A percentile compares a stretch with the other conserved stretches of the same genome.
Conservation (phyloP, 1,140 invertebrate genomes). For the Teleopsis dalmanni region DNA sequence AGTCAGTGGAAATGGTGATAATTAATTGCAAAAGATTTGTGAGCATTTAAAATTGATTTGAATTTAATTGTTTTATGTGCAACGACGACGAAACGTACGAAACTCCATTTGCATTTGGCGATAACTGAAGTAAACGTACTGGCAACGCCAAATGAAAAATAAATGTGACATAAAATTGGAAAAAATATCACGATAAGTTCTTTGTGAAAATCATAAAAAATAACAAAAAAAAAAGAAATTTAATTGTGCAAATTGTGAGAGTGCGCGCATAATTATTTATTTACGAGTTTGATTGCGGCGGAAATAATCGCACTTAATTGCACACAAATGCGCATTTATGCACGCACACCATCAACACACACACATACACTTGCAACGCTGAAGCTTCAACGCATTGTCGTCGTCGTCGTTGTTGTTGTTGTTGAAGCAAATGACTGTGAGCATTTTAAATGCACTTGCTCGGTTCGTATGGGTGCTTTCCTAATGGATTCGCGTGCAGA, state of each 20-base stretch:
- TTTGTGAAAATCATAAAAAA: too few species aligned
- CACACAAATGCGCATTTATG: too few species aligned
- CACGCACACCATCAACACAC: too few species aligned
- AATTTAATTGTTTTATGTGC: constrained; percentile 32
- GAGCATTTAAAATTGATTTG: constrained; percentile 44
- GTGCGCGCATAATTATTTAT: constrained; percentile 42
- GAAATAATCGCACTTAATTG: constrained; percentile 44
- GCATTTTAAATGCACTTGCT: constrained; percentile 4
- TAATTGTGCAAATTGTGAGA: constrained; percentile 34
- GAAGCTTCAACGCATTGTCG: not conserved
- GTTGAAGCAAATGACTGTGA: not conserved
- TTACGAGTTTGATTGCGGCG: constrained; percentile 42
- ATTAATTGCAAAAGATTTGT: constrained; percentile 42
- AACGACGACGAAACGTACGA: constrained; percentile 10
- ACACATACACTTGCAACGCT: too few species aligned
- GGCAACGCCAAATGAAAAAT: too few species aligned
- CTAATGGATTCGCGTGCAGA: too few species aligned
- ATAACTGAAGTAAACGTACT: too few species aligned
- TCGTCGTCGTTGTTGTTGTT: not conserved
- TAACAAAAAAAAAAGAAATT: too few species aligned
- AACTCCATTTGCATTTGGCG: constrained; percentile 14
- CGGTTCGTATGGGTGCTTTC: not conserved
- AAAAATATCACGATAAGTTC: too few species aligned
- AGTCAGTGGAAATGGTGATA: constrained; percentile 15
- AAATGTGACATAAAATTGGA: too few species aligned